A percentile compares a stretch with the other conserved stretches of the same genome.
Conservation (phyloP, 2,797 vertebrate species). For the Chaunax sp. region DNA sequence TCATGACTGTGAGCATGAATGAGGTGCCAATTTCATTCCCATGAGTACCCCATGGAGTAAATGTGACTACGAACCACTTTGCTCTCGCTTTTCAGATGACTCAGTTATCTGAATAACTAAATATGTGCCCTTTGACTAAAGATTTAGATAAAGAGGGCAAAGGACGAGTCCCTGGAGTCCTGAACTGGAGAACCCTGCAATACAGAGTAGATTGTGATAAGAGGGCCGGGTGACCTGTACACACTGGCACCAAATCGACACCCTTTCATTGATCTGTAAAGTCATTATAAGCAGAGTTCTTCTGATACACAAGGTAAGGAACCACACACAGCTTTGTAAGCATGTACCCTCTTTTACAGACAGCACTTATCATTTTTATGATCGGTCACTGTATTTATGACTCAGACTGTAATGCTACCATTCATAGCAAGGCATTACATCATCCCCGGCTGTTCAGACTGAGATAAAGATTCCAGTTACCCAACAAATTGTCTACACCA, state of each 20-base stretch:
- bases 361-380: not conserved
- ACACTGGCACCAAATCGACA: slow-evolving; percentile 35
- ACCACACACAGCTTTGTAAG: slow-evolving; percentile 11
- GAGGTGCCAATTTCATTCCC: slow-evolving; percentile 11
- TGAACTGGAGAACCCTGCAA: slow-evolving; percentile 40
- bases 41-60: not conserved
- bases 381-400: slow-evolving; percentile 14
- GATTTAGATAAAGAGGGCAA: slow-evolving; percentile 63
- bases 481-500: slow-evolving; percentile 29
- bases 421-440: slow-evolving; percentile 18
- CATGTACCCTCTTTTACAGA: not conserved
- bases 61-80: slow-evolving; percentile 2
- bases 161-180: slow-evolving; percentile 40
- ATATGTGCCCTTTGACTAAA: slow-evolving; percentile 25
- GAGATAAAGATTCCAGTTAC: slow-evolving; percentile 25
- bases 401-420: not conserved
- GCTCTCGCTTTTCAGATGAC: slow-evolving; percentile 19
- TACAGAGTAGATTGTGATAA: slow-evolving; percentile 60
- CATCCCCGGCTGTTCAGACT: slow-evolving; percentile 3
- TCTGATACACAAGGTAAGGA: not conserved
- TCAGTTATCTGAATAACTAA: slow-evolving; percentile 35
- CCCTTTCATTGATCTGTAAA: slow-evolving; percentile 21
- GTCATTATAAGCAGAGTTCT: slow-evolving; percentile 18
- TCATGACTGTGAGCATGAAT: slow-evolving; percentile 28
- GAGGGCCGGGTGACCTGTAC: slow-evolving; percentile 29